Base-by-base conservation (phyloP, 2,888 invertebrate species). In the Lasioglossum morio region DNA sequence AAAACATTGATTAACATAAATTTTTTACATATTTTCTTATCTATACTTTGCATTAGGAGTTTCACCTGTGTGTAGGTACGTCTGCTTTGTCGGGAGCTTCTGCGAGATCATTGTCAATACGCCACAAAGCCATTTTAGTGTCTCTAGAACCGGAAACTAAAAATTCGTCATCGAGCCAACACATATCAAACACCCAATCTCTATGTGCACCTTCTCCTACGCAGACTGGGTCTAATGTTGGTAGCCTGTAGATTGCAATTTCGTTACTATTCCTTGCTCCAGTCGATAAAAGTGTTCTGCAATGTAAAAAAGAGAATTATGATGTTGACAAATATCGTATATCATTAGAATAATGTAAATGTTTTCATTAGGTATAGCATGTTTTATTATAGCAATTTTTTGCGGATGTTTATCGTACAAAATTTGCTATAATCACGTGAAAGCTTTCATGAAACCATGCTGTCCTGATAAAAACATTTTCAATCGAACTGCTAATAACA, bases 141-240 rank as follows among this genome's bases (percentile, higher is more conserved):
- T 99, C 99, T 79, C 99, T 97, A 0, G 99, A 98, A 19, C 99
- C 99, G 10, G 99, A 98, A 82, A 99, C 98, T 80, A 99, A 96
- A 96, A 98, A 99, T 95, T 99, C 98, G 95, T 99, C 99, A 95
- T 99, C 99, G 86, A 99, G 95, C 99, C 99, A 99, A 89, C 98
- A 98, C 97, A 99, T 97, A 94, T 99, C 99, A 95, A 98, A 97
- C 88, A 98, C 98, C 98, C 99, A 98, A 95, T 99, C 99, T 92
- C 97, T 97, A 94, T 99, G 99, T 1, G 98, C 98, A 92, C 96
- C 96, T 96, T 99, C 99, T 0, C 99, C 99, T 19, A 99, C 98
- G 95, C 98, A 98, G 4, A 99, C 97, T 0, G 99, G 99, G 95
- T 99, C 99, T 86, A 99, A 96, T 0, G 99, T 99, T n/a, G 99